A percentile compares a stretch with the other conserved stretches of the same genome.
Evolutionary conservation across 1,140 invertebrate species (phyloP).

Genomic region (Phymorhynchus buccinoides): DNA sequence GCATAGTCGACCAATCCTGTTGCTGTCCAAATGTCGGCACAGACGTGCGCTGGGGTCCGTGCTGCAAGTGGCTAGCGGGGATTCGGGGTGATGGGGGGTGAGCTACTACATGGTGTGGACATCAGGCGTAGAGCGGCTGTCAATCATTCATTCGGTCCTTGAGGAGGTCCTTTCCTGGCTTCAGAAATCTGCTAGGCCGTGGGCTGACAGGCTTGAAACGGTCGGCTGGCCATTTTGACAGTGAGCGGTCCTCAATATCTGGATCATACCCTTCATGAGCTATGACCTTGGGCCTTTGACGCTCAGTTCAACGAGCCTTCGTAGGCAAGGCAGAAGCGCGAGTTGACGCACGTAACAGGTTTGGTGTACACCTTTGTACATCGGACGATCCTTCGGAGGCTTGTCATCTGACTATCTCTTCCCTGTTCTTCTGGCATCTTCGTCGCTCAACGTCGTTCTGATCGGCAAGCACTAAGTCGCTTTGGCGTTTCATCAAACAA

Average conservation of each 20-base stretch:
- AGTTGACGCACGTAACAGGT: slow-evolving; percentile 22
- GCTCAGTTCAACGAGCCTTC: slow-evolving; percentile 6
- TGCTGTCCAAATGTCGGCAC: no score
- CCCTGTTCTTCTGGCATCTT: slow-evolving; percentile 28
- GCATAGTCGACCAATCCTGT: no score
- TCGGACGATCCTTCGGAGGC: slow-evolving; percentile 33
- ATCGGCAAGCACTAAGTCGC: neutral
- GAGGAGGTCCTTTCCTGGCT: slow-evolving; percentile 23
- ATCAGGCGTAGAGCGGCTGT: slow-evolving; percentile 6
- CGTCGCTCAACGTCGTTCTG: slow-evolving; percentile 25
- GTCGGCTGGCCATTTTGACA: neutral
- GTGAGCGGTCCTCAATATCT: slow-evolving; percentile 23
- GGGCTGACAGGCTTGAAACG: neutral
- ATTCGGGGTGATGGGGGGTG: slow-evolving; percentile 22
- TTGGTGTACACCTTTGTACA: slow-evolving; percentile 27
- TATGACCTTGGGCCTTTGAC: slow-evolving; percentile 22
- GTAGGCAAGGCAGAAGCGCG: neutral
- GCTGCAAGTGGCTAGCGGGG: no score
- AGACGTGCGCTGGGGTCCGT: no score
- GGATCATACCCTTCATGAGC: slow-evolving; percentile 11
- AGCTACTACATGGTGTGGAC: slow-evolving; percentile 25
- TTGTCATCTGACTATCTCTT: slow-evolving; percentile 31
- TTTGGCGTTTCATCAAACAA: no score
- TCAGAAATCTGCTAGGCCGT: neutral
- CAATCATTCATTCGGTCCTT: no score